Evolutionary conservation across 2,888 invertebrate genomes (phyloP), one percentile per base, ranked within the genome.

Genomic region (Phaonia tiefii): DNA sequence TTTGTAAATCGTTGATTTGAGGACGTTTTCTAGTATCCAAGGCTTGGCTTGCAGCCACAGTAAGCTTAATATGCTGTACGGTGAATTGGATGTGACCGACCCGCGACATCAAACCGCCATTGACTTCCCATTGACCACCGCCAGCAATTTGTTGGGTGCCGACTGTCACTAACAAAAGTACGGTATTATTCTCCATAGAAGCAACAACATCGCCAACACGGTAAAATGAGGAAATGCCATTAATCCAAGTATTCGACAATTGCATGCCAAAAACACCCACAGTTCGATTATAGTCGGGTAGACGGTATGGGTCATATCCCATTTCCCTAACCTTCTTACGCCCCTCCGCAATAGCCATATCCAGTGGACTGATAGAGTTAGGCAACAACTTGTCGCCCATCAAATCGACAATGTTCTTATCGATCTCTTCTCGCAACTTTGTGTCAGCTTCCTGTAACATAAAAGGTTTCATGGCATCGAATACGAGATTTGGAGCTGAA

Each of bases 391-490:
- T 94, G 73, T 93, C 92, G 0, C 93, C 93, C 13, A 95, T 93
- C 13, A 95, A 87, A 85, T 94, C 93, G 17, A 93, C 93, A 26
- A 97, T 92, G 88, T 95, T 93, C 13, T 93, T 92, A 88, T 97
- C 95, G 0, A 97, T 94, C 88, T 95, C 95, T 1, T 91, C 92
- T 84, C 95, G 93, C 0, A 96, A 92, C 87, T 95, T 95, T 0
- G 93, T 93, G 86, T 96, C 96, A 0, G 95, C 95, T 90, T 96
- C 95, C 83, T 93, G 93, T 25, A 97, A 91, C 83, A 97, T 94
- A 84, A 95, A 95, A 0, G 97, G 97, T 88, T 97, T 97, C 86
- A 97, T 95, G 10, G 95, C 95, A 88, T 97, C 96, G 85, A 98
- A 97, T 1, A 97, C 92, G 82, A 96, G 93, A 13, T 93, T 93